These are phyloP conservation scores for Trichogramma evanescens DNA, from an alignment of 2,888 invertebrate genomes.

Conservation along the genomic window DNA sequence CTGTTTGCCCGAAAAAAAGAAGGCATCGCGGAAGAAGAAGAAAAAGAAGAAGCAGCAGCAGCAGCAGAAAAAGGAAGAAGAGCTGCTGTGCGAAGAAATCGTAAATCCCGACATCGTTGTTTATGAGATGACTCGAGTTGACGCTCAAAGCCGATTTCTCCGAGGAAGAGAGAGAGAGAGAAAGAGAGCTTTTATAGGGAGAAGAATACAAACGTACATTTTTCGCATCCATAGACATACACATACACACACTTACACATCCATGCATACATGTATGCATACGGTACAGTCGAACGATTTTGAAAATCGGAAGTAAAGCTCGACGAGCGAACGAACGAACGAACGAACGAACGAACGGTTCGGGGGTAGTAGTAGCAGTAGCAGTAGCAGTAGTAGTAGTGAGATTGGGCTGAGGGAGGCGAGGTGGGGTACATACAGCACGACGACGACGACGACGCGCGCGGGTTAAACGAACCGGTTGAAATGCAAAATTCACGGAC, in stretches of 20 bases:
- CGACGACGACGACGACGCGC: slow-evolving; percentile 14
- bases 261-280: not conserved
- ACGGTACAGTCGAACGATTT: slow-evolving; percentile 10
- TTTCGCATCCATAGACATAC: too few species aligned
- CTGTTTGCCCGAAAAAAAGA: too few species aligned
- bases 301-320: slow-evolving; percentile 10
- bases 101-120: not conserved
- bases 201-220: not conserved
- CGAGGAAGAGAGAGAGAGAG: too few species aligned
- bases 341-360: slow-evolving; percentile 14
- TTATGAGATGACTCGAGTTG: slow-evolving; percentile 9
- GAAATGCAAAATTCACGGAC: slow-evolving; percentile 20
- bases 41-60: too few species aligned
- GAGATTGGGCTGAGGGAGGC: not conserved
- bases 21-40: too few species aligned
- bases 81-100: too few species aligned
- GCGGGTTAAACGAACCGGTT: slow-evolving; percentile 32
- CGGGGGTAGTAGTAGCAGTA: too few species aligned
- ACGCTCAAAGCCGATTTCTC: not conserved
- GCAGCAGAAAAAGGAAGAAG: too few species aligned
- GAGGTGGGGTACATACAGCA: not conserved
- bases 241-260: too few species aligned
- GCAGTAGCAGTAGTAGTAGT: too few species aligned
- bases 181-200: not conserved
- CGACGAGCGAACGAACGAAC: slow-evolving; percentile 8